These are phyloP conservation scores for Erpornis zantholeuca DNA, from an alignment of 2,113 vertebrate species.

Conservation along the genomic window DNA sequence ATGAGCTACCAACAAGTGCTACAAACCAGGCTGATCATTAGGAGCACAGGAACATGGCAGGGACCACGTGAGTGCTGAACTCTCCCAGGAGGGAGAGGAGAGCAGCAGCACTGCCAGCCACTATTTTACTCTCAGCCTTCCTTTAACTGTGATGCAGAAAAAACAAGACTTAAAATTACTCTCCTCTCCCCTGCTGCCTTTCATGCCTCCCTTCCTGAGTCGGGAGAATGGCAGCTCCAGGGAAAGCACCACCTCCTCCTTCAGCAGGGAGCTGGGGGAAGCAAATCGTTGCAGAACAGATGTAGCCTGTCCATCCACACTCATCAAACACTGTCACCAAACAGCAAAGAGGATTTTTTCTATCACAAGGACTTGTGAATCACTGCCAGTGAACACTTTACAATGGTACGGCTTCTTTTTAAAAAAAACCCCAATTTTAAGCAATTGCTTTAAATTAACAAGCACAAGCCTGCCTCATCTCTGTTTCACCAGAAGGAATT, in stretches of 20 bases:
- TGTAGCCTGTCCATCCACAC: background rate
- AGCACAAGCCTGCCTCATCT: background rate
- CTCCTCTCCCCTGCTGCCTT: background rate
- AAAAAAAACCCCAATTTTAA: background rate
- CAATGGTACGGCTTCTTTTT: background rate
- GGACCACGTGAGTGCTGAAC: background rate
- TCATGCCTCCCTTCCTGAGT: background rate
- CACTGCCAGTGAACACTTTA: background rate
- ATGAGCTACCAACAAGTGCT: slow-evolving; percentile 32
- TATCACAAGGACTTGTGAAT: fast-evolving
- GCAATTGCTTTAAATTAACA: background rate
- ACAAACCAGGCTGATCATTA: slow-evolving; percentile 10
- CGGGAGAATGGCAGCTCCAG: background rate
- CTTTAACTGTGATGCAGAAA: background rate
- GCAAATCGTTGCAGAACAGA: background rate
- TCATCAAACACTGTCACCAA: background rate
- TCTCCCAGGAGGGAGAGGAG: background rate
- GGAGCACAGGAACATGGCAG: background rate
- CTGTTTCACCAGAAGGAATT: background rate
- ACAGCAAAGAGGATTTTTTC: background rate
- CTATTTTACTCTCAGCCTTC: background rate
- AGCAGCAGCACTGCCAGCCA: background rate
- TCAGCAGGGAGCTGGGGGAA: background rate
- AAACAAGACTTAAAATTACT: background rate
- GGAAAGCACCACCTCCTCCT: background rate